Percentiles rank a stretch among this genome's conserved stretches.
Conservation (phyloP, 30 jellyfish, hydroid and myxozoan genomes). For the Cassiopea andromeda region DNA sequence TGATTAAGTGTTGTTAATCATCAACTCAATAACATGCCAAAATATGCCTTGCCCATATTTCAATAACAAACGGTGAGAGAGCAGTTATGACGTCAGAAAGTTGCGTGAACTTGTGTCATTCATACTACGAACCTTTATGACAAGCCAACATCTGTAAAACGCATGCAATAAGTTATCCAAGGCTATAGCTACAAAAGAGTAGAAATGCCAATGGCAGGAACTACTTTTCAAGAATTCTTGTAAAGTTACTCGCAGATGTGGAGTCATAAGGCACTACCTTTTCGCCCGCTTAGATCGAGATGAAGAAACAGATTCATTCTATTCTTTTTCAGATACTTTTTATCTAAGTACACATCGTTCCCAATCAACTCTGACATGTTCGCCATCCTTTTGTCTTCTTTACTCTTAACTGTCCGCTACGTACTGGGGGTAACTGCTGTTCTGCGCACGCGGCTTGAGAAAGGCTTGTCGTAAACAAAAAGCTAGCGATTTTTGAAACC, state of each 20-base stretch:
- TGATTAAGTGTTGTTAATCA: neutral
- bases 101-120: neutral
- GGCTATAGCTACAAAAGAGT: too few species aligned
- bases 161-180: too few species aligned
- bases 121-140: too few species aligned
- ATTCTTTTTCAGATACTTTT: neutral
- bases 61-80: neutral
- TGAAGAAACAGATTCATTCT: constrained; percentile 8
- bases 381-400: neutral
- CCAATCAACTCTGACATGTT: neutral
- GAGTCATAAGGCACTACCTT: neutral
- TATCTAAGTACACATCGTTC: neutral
- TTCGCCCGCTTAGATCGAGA: neutral
- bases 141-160: too few species aligned
- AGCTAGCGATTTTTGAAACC: constrained; percentile 50
- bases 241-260: neutral
- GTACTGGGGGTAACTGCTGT: constrained; percentile 15
- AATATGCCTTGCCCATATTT: neutral
- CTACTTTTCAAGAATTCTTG: neutral
- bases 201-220: neutral
- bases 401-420: neutral
- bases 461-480: constrained; percentile 61
- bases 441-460: constrained; percentile 53
- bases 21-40: neutral
- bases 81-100: neutral